Base-by-base conservation (phyloP, 2,888 invertebrate genomes). In the Serripes groenlandicus region DNA sequence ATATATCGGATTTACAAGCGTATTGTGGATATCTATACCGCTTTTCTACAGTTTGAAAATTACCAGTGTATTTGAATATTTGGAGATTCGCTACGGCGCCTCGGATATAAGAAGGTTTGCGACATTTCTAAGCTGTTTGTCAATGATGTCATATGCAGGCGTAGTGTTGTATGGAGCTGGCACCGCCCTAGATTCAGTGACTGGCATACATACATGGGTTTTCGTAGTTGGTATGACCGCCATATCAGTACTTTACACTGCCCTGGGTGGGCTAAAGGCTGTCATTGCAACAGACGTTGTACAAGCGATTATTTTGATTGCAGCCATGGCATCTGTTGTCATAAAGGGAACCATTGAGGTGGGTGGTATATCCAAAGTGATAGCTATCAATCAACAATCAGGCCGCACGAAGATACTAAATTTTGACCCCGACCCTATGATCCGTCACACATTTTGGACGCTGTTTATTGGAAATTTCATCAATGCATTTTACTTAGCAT, bases 361-460 rank as follows among this genome's bases (percentile, higher is more conserved):
- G 1, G 81, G 81, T 30, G 81, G 81, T 15, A 58, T 81, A 5
- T 18, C 37, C 11, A 78, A 52, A 7, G 70, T 81, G 15, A 73
- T 81, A 26, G 74, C 56, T 9, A 37, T 78, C 34, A 81, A 81
- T 54, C 54, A 49, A 37, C 69, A 60, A 2, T 72, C 70, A n/a
- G 81, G 81, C 4, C 42, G 81, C 26, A 18, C 78, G n/a, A 23
- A 70, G n/a, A 34, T 81, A 0, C 32, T 78, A 23, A 76, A 81
- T 42, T 81, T 81, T 60, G 81, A 81, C 28, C 68, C 62, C 2
- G 73, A 52, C 28, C 81, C 81, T 7, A 56, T 69, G 21, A 64
- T 37, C 4, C 42, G 81, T 7, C 81, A 81, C 28, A 81, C 81
- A n/a, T 81, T 81, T 35, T 81, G 77, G 77, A 78, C 81, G 11